phyloP scores from a whole-genome alignment of 1,140 invertebrate species.

The Lasaia peninsularis region DNA sequence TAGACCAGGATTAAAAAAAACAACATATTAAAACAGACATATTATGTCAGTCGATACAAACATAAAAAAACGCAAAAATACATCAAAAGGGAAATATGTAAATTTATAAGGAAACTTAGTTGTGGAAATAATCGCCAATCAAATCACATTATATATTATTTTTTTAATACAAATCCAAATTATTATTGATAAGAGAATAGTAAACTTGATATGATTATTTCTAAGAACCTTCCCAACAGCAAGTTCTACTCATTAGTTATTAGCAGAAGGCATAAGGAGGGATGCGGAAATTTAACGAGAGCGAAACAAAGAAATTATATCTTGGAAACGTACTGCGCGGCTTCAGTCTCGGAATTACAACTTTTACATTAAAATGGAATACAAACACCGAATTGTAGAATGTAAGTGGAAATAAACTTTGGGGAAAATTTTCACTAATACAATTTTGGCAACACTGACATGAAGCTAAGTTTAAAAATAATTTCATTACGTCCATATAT shows the following conservation, averaged over 20 bases:
- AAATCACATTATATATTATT: too few relatives aligned
- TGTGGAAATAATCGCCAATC: too few relatives aligned
- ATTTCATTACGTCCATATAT: too few relatives aligned
- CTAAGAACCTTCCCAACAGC: slow-evolving; percentile 1
- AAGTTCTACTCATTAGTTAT: slow-evolving; percentile 9
- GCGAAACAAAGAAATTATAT: slow-evolving; percentile 11
- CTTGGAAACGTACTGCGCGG: slow-evolving; percentile 11
- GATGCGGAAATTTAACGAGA: slow-evolving; percentile 8
- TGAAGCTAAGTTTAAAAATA: too few relatives aligned
- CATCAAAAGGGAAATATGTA: too few relatives aligned
- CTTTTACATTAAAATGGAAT: slow-evolving; percentile 1
- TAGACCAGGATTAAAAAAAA: too few relatives aligned
- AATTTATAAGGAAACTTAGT: too few relatives aligned
- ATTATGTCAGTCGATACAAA: too few relatives aligned
- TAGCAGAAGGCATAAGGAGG: slow-evolving; percentile 6
- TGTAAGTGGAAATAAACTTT: not conserved
- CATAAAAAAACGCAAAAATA: too few relatives aligned
- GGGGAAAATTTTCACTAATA: not conserved
- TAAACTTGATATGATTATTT: not conserved
- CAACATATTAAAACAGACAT: too few relatives aligned
- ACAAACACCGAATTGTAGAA: not conserved
- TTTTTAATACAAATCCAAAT: too few relatives aligned
- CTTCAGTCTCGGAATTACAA: slow-evolving; percentile 9
- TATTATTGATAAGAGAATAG: too few relatives aligned
- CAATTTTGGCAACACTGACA: not conserved